Evolutionary conservation across 2,797 vertebrate species (phyloP).

Genomic region (Epinephelus malabaricus): DNA sequence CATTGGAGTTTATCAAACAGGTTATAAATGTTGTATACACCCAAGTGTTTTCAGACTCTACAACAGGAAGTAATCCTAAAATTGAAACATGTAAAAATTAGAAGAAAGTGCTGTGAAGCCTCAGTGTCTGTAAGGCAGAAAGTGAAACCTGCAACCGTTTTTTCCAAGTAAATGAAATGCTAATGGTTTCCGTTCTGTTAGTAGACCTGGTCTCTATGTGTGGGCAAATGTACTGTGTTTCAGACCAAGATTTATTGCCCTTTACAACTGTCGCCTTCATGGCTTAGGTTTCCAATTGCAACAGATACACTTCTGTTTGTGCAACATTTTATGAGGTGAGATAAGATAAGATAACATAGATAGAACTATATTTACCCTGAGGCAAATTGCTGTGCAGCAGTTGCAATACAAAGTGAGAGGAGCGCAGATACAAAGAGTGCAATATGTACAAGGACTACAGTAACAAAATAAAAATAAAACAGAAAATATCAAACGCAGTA

Average conservation of each 20-base stretch:
- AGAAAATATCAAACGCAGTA: too few species aligned
- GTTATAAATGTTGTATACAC: background rate
- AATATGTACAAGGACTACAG: too few species aligned
- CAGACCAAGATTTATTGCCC: background rate
- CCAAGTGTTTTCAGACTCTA: background rate
- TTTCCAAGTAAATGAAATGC: constrained; percentile 9
- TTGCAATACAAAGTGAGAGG: too few species aligned
- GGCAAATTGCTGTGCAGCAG: too few species aligned
- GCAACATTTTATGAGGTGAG: too few species aligned
- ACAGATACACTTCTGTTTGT: too few species aligned
- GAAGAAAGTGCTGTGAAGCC: background rate
- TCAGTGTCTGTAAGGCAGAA: background rate
- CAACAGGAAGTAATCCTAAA: background rate
- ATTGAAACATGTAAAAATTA: background rate
- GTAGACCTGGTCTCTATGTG: background rate
- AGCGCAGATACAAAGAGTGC: too few species aligned
- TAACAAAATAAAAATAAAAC: too few species aligned
- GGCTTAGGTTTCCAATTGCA: background rate
- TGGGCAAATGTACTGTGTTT: background rate
- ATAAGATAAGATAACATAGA: too few species aligned
- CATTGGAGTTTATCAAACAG: background rate
- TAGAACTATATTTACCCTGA: too few species aligned
- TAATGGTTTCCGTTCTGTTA: constrained; percentile 27
- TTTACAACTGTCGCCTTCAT: background rate
- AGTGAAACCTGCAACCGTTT: constrained; percentile 13